Percentiles rank a stretch among this genome's conserved stretches.
phyloP scores from a whole-genome alignment of 2,888 invertebrate genomes.

The Lycaena phlaeas region DNA sequence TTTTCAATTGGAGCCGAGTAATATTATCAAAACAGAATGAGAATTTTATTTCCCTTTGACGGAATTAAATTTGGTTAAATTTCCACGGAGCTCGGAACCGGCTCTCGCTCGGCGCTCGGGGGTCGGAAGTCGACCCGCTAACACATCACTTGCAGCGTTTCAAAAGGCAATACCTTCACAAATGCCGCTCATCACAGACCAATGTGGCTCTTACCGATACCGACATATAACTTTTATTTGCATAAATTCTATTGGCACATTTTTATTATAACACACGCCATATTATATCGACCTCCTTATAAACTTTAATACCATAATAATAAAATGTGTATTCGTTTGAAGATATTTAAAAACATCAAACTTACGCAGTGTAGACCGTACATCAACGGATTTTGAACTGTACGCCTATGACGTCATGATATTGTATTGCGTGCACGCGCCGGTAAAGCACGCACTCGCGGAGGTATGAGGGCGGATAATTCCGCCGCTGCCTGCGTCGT shows the following conservation, averaged over 20 bases:
- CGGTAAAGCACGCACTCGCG: too few relatives aligned
- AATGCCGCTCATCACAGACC: conserved; percentile 1
- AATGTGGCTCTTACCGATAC: neutral
- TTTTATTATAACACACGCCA: too few relatives aligned
- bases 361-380: neutral
- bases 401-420: neutral
- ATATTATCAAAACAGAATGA: neutral
- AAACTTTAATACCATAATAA: neutral
- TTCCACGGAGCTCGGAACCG: too few relatives aligned
- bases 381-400: neutral
- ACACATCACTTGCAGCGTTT: neutral
- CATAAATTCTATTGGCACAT: neutral
- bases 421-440: too few relatives aligned
- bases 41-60: conserved; percentile 4
- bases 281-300: neutral
- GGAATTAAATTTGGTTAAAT: conserved; percentile 1
- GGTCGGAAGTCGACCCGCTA: too few relatives aligned
- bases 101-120: too few relatives aligned
- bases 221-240: neutral
- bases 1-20: too few relatives aligned
- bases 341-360: neutral
- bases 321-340: neutral
- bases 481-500: neutral
- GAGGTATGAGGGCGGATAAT: conserved; percentile 4
- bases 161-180: neutral